Evolutionary conservation across 2,888 invertebrate species (phyloP).

Genomic region (Diarsia rubi): DNA sequence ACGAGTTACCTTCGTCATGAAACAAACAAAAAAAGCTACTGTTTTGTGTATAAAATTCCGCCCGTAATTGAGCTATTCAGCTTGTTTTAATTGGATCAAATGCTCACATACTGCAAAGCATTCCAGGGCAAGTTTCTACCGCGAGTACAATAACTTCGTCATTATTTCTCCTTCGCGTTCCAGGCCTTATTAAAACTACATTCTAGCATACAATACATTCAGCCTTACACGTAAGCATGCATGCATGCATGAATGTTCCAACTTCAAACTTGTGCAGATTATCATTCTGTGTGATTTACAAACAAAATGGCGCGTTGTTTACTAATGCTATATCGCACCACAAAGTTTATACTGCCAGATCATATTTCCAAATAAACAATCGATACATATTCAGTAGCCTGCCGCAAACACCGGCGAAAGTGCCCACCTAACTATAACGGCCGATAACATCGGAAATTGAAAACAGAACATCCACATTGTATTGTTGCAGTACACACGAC

Average conservation of each 20-base stretch:
- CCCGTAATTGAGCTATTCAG: constrained; percentile 37
- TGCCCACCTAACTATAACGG: constrained; percentile 57
- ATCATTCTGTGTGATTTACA: constrained; percentile 49
- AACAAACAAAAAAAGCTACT: constrained; percentile 12
- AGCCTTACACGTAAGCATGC: constrained; percentile 24
- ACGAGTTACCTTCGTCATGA: constrained; percentile 42
- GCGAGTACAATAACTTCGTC: constrained; percentile 26
- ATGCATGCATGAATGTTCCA: constrained; percentile 28
- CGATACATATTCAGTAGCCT: constrained; percentile 65
- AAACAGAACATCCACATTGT: constrained; percentile 62
- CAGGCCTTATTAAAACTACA: constrained; percentile 51
- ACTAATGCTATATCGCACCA: constrained; percentile 35
- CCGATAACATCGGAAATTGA: constrained; percentile 68
- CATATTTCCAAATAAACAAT: constrained; percentile 64
- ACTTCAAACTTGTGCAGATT: constrained; percentile 36
- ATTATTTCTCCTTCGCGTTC: constrained; percentile 30
- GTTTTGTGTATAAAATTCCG: constrained; percentile 34
- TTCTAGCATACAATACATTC: constrained; percentile 38
- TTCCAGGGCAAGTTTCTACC: constrained; percentile 29
- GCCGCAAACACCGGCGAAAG: constrained; percentile 67
- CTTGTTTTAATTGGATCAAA: constrained; percentile 38
- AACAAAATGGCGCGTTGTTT: constrained; percentile 43
- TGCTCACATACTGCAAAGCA: constrained; percentile 16
- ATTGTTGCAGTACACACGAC: constrained; percentile 47
- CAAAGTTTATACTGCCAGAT: constrained; percentile 53